Evolutionary conservation across 2,888 invertebrate genomes (phyloP), one percentile per base, ranked within the genome.

Genomic region (Sinodicranocentrus sp.): DNA sequence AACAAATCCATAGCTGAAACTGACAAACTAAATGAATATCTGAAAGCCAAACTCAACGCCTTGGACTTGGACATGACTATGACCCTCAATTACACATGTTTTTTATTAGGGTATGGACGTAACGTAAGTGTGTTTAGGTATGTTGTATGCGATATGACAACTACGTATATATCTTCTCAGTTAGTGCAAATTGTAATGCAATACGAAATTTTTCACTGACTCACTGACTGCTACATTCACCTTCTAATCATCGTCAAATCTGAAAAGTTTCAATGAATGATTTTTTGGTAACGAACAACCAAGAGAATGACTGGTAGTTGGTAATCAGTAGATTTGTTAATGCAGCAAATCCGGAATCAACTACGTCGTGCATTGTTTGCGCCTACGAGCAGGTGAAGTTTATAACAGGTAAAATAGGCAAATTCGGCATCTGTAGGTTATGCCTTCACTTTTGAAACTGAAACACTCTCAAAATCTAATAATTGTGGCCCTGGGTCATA

Each of bases 61-160:
- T 82, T 73, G 67, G 68, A 68, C 80, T 82, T 67, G 73, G 73
- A 73, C 73, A 59, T 73, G 73, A 73, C 67, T 68, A 59, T 73
- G 73, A 73, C 67, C 80, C 72, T 73, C 71, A 73, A 72, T 72
- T 72, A 43, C 26, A 82, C 59, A 33, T 10, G 33, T 23, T 72
- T 80, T 52, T 72, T 59, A 72, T 72, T 33, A 33, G 3, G 33
- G 5, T 10, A 33, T 3, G n/a, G n/a, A n/a, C n/a, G n/a, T n/a
- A n/a, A n/a, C n/a, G n/a, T n/a, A n/a, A n/a, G n/a, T n/a, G n/a
- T n/a, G n/a, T n/a, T n/a, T n/a, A n/a, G n/a, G n/a, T n/a, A n/a
- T n/a, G n/a, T n/a, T n/a, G n/a, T n/a, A n/a, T n/a, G n/a, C n/a
- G n/a, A n/a, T n/a, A n/a, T n/a, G n/a, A n/a, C n/a, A n/a, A n/a